phyloP scores from a whole-genome alignment of 2,797 vertebrate species.

The Lithobates pipiens region DNA sequence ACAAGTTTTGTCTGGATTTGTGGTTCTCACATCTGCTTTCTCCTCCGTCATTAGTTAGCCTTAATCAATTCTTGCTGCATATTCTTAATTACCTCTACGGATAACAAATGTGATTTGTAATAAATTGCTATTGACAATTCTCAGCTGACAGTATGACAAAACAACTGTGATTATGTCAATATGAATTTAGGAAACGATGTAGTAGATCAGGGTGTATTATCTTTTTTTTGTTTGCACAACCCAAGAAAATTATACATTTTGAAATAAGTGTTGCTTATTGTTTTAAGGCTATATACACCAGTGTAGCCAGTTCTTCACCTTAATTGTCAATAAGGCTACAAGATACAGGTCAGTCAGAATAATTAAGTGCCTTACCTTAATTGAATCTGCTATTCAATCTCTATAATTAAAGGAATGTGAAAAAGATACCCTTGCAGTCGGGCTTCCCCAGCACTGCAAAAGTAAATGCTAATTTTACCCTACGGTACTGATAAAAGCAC shows the following conservation, averaged over 20 bases:
- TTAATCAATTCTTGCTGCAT: conserved; percentile 35
- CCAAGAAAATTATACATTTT: background rate
- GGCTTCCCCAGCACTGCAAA: no score
- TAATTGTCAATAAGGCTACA: no score
- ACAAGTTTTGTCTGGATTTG: background rate
- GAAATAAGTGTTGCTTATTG: background rate
- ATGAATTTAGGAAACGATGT: conserved; percentile 27
- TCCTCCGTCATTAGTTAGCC: conserved; percentile 1
- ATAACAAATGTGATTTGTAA: conserved; percentile 55
- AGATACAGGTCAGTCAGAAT: no score
- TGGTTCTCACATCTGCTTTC: background rate
- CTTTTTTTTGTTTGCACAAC: background rate
- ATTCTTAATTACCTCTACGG: conserved; percentile 52
- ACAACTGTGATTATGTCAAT: conserved; percentile 57
- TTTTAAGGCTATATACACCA: no score
- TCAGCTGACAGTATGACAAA: conserved; percentile 17
- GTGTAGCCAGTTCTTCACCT: no score
- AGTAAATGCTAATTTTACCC: no score
- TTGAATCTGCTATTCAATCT: no score
- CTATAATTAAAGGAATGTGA: no score
- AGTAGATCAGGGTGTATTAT: background rate
- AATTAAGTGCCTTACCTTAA: no score
- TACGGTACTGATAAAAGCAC: no score
- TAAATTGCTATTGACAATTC: conserved; percentile 53
- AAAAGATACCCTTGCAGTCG: no score